These are phyloP conservation scores for Ormia ochracea DNA, from an alignment of 2,888 invertebrate species.

Conservation along the genomic window DNA sequence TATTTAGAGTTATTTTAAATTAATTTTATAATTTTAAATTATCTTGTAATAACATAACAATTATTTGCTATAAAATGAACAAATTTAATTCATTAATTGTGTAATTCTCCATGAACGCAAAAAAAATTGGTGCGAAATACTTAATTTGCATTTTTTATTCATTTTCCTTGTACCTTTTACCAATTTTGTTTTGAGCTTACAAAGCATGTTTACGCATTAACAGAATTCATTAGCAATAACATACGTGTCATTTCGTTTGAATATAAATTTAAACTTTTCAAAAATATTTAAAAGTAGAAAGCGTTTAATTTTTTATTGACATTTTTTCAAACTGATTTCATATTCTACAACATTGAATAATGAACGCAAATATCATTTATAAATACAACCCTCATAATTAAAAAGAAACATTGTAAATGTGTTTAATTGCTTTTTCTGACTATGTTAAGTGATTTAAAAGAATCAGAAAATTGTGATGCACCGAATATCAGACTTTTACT, in stretches of 20 bases:
- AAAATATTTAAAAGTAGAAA: slow-evolving; percentile 15
- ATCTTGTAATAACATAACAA: no score
- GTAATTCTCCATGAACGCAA: no score
- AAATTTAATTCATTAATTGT: no score
- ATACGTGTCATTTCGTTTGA: slow-evolving; percentile 21
- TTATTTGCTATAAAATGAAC: no score
- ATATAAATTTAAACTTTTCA: not conserved
- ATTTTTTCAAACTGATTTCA: not conserved
- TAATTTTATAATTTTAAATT: no score
- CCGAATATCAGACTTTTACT: not conserved
- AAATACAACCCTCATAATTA: not conserved
- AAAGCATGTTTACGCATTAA: not conserved
- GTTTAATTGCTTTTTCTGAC: not conserved
- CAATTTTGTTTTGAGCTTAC: not conserved
- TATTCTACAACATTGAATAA: not conserved
- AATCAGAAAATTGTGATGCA: not conserved
- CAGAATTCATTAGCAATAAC: slow-evolving; percentile 13
- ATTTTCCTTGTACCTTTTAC: not conserved
- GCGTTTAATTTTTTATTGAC: not conserved
- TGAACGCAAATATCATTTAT: not conserved
- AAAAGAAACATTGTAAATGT: not conserved
- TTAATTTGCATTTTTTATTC: not conserved
- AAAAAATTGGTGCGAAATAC: no score
- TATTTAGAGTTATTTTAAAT: no score
- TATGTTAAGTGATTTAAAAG: not conserved